Evolutionary conservation across 1,140 invertebrate genomes (phyloP).

Genomic region (Conopomorpha cramerella): DNA sequence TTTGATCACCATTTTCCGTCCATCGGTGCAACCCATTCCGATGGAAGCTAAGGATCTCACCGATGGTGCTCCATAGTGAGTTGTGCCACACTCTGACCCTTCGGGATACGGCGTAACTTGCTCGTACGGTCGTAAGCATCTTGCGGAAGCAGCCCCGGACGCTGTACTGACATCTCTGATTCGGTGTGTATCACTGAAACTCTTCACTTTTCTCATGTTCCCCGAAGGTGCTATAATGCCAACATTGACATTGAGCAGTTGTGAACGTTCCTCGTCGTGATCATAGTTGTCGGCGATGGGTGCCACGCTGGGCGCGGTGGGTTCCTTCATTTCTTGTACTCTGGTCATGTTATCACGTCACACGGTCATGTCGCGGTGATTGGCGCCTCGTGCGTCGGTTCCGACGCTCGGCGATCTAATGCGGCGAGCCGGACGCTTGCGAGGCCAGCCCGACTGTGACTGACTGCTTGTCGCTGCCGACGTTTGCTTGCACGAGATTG

Average conservation of each 20-base stretch:
- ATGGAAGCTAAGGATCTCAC: constrained; percentile 79
- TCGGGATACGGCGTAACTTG: constrained; percentile 38
- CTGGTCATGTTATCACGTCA: constrained; percentile 53
- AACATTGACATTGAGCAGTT: too few relatives aligned
- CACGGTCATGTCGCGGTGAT: constrained; percentile 45
- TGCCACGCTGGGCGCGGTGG: constrained; percentile 35
- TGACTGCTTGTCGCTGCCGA: too few relatives aligned
- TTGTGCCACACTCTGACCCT: constrained; percentile 52
- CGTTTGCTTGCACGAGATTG: too few relatives aligned
- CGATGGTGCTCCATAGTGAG: constrained; percentile 66
- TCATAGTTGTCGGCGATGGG: constrained; percentile 42
- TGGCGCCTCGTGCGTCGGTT: constrained; percentile 35
- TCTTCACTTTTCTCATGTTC: constrained; percentile 52
- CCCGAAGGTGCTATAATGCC: constrained; percentile 46
- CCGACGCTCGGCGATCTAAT: constrained; percentile 35
- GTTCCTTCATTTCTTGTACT: constrained; percentile 35
- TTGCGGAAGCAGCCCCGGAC: constrained; percentile 42
- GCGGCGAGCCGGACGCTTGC: constrained; percentile 24
- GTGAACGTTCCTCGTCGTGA: constrained; percentile 30
- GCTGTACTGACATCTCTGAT: constrained; percentile 45
- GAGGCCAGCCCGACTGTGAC: constrained; percentile 36
- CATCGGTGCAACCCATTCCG: constrained; percentile 84
- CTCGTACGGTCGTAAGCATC: constrained; percentile 49
- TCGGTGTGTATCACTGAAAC: constrained; percentile 44
- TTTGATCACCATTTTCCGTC: constrained; percentile 80